Evolutionary conservation across 2,888 invertebrate genomes (phyloP), one percentile per base, ranked within the genome.

Genomic region (Acleris laterana): DNA sequence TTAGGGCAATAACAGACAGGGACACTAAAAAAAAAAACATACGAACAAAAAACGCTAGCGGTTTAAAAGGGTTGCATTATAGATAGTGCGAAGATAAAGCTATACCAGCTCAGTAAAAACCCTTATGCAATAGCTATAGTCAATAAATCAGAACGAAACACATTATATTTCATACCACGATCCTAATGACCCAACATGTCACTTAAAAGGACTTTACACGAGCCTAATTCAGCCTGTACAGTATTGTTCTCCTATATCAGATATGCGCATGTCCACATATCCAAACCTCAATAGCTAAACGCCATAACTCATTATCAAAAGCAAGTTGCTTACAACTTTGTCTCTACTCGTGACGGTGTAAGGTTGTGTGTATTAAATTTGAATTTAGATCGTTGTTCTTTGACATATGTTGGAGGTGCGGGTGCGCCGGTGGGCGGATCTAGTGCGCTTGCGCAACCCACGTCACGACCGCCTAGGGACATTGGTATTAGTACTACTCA

Each of bases 361-460:
- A 38, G 38, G 1, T 38, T 11, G 38, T 38, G 3, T 38, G 38
- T 38, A 4, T 38, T 13, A 13, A 38, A 38, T 38, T 38, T 38
- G 38, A 13, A 38, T 13, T 38, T 13, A 38, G 38, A 38, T 38
- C 13, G 38, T 13, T 38, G 38, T 38, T 38, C 38, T 38, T 38
- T 13, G 38, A 38, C 13, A 13, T 11, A 13, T 38, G 38, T 38
- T 13, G 3, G 38, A 3, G 38, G 38, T 38, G 13, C 38, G 38
- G 38, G 38, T 38, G 38, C 38, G 38, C 38, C 72, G 70, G 70
- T 74, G 74, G 74, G 75, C 74, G 75, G 76, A 75, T 76, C 73
- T 75, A 71, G 72, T 67, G 68, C 73, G 72, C 69, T 76, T 74
- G 73, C 75, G 72, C 72, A 78, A 77, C 5, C 16, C 7, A 44